Percentiles rank a stretch among this genome's conserved stretches.
Conservation (phyloP, 2,113 vertebrate genomes). For the Tyto alba region DNA sequence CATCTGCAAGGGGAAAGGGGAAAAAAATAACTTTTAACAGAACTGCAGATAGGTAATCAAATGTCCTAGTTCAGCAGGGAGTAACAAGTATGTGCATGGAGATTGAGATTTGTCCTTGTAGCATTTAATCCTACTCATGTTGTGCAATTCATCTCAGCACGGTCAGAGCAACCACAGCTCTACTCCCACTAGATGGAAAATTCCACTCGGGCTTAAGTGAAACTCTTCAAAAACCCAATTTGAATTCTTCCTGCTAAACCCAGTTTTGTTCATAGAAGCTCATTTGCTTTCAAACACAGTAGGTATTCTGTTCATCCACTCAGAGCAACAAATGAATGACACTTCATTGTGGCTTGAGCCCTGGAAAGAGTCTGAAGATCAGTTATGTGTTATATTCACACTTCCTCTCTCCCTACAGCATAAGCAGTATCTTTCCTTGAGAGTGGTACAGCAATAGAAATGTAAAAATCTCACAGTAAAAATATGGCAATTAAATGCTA, state of each 20-base stretch:
- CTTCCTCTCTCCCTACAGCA: not conserved
- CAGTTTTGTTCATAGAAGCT: not conserved
- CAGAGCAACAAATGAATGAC: not conserved
- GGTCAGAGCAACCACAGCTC: constrained; percentile 43
- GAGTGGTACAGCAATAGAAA: not conserved
- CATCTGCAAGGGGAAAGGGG: constrained; percentile 11
- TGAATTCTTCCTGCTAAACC: constrained; percentile 28
- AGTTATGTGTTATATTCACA: not conserved
- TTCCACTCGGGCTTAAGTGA: constrained; percentile 58
- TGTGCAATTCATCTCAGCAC: constrained; percentile 42
- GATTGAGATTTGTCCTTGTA: constrained; percentile 34
- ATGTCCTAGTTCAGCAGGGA: constrained; percentile 17
- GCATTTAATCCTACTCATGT: constrained; percentile 52
- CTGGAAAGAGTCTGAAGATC: not conserved
- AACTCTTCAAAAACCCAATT: constrained; percentile 22
- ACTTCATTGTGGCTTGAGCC: not conserved
- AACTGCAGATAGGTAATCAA: constrained; percentile 42
- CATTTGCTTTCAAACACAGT: not conserved
- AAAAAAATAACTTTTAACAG: constrained; percentile 7
- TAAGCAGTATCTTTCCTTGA: not conserved
- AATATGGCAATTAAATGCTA: not conserved
- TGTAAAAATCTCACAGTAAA: not conserved
- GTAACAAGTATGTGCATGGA: not conserved
- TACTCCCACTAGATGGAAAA: constrained; percentile 64
- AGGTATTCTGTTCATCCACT: not conserved